These are phyloP conservation scores for Osmerus eperlanus DNA, from an alignment of 2,113 vertebrate species.

Conservation along the genomic window DNA sequence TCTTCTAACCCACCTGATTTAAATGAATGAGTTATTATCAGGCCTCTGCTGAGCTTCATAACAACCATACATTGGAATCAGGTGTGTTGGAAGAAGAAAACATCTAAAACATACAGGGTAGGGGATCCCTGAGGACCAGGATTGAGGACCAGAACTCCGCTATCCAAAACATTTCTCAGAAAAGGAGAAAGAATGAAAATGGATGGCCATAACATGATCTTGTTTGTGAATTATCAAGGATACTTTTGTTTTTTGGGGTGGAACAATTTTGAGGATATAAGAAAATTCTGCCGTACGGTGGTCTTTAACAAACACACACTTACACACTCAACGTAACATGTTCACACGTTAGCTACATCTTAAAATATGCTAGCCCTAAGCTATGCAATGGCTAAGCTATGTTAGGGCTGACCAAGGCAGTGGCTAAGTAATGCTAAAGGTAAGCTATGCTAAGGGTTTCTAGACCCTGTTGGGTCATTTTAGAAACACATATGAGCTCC, in stretches of 20 bases:
- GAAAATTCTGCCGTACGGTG: background rate
- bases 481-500: constrained; percentile 22
- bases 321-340: background rate
- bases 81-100: too few relatives aligned
- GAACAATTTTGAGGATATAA: background rate
- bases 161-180: background rate
- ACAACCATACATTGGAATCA: too few relatives aligned
- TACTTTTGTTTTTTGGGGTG: too few relatives aligned
- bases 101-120: too few relatives aligned
- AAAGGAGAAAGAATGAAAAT: background rate
- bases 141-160: background rate
- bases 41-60: too few relatives aligned
- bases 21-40: too few relatives aligned
- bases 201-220: too few relatives aligned
- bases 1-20: too few relatives aligned
- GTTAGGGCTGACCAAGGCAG: background rate
- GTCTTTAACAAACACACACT: background rate
- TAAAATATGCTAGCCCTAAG: too few relatives aligned
- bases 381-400: background rate
- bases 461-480: constrained; percentile 26
- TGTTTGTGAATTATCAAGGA: too few relatives aligned
- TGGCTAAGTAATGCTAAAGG: background rate
- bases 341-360: background rate
- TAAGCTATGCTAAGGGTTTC: background rate
- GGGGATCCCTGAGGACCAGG: too few relatives aligned